phyloP scores from a whole-genome alignment of 2,113 vertebrate genomes.

The Felis chaus region DNA sequence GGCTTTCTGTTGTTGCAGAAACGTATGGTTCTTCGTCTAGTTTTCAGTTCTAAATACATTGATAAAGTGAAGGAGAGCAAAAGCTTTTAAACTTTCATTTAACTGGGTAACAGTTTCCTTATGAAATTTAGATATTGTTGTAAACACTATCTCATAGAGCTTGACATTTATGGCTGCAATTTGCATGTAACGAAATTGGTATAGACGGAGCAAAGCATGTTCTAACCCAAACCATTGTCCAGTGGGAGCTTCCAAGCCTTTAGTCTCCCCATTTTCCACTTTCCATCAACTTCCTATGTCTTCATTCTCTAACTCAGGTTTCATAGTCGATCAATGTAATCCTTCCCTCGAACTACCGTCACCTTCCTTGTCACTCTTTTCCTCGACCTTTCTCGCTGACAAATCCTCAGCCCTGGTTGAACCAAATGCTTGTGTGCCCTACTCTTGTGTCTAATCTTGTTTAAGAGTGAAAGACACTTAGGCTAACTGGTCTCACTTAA shows the following conservation, averaged over 20 bases:
- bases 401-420: not conserved
- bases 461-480: not conserved
- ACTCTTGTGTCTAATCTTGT: not conserved
- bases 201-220: not conserved
- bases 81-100: not conserved
- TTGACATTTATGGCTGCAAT: not conserved
- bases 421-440: not conserved
- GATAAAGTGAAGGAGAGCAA: not conserved
- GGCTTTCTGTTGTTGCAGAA: conserved; percentile 1
- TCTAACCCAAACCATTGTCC: not conserved
- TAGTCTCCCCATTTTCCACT: not conserved
- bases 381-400: not conserved
- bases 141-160: not conserved
- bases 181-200: not conserved
- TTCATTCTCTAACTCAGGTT: not conserved
- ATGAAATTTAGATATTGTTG: not conserved
- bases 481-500: not conserved
- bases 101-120: not conserved
- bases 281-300: not conserved
- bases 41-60: not conserved
- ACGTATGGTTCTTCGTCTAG: not conserved
- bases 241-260: not conserved
- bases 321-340: not conserved
- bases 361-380: not conserved
- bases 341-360: not conserved